A percentile compares a stretch with the other conserved stretches of the same genome.
Conservation (phyloP, 2,797 vertebrate species). For the Clarias platycephalus region DNA sequence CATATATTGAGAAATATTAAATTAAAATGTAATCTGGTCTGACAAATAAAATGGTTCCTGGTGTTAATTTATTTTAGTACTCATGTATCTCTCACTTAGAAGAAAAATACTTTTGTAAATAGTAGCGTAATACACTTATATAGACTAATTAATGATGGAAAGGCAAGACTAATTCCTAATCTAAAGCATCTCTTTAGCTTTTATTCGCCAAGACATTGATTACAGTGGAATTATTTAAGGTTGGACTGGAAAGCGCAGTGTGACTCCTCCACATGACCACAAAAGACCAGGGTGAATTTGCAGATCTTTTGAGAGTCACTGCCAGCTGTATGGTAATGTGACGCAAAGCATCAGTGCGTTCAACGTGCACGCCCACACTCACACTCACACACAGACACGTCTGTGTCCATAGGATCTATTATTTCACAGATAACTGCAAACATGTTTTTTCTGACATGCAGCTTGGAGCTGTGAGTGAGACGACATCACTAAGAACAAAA, state of each 20-base stretch:
- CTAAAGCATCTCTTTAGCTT: conserved; percentile 22
- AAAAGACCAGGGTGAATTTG: conserved; percentile 62
- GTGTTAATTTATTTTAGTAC: not conserved
- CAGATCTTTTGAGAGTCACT: conserved; percentile 49
- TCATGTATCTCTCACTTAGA: not conserved
- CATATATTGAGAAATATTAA: not conserved
- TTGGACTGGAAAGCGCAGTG: conserved; percentile 25
- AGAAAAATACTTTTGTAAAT: not conserved
- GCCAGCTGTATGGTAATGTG: conserved; percentile 86
- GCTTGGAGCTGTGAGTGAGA: not conserved
- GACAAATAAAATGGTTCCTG: not conserved
- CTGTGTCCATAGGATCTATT: not conserved
- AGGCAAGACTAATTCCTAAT: not conserved
- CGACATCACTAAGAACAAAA: not conserved
- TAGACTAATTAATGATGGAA: not conserved
- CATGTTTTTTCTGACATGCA: not conserved
- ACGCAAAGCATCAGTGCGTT: conserved; percentile 63
- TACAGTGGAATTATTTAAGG: conserved; percentile 33
- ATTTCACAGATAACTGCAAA: conserved; percentile 9
- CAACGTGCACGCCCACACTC: conserved; percentile 76
- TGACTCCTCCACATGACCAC: conserved; percentile 47
- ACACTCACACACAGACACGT: conserved; percentile 69
- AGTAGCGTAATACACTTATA: not conserved
- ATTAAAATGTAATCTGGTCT: not conserved
- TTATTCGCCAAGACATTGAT: conserved; percentile 24